Evolutionary conservation across 2,888 invertebrate genomes (phyloP).

Genomic region (Ferdinandea cuprea): DNA sequence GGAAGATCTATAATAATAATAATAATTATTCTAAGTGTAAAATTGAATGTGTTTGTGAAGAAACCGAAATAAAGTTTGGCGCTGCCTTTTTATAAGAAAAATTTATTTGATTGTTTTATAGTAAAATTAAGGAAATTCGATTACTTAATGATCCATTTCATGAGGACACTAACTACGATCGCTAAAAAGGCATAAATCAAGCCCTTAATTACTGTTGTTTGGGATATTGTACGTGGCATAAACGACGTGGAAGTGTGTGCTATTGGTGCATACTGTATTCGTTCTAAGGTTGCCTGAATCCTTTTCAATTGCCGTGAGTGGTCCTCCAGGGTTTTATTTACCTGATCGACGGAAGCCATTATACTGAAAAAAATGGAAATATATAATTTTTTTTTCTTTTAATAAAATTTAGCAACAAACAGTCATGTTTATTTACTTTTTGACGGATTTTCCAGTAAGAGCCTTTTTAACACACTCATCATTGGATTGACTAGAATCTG

Average conservation of each 20-base stretch:
- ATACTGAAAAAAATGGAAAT: constrained; percentile 80
- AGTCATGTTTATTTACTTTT: constrained; percentile 75
- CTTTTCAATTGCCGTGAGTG: constrained; percentile 84
- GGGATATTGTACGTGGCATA: constrained; percentile 76
- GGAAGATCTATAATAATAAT: constrained; percentile 34
- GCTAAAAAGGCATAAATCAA: constrained; percentile 78
- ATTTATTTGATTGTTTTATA: neutral
- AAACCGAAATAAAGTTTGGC: constrained; percentile 34
- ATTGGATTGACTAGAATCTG: constrained; percentile 84
- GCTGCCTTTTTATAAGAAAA: neutral
- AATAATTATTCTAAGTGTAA: constrained; percentile 7
- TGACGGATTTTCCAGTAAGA: constrained; percentile 73
- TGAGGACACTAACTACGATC: constrained; percentile 77
- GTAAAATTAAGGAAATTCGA: constrained; percentile 2
- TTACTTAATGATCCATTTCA: constrained; percentile 80
- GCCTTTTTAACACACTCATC: constrained; percentile 77
- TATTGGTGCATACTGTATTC: constrained; percentile 79
- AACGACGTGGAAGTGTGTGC: constrained; percentile 15
- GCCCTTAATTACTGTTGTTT: constrained; percentile 78
- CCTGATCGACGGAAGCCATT: constrained; percentile 83
- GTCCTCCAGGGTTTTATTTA: constrained; percentile 84
- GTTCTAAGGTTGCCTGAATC: constrained; percentile 80
- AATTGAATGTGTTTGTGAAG: neutral
- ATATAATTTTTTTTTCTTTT: neutral
- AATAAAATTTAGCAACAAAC: neutral